A percentile compares a stretch with the other conserved stretches of the same genome.
phyloP scores from a whole-genome alignment of 2,113 vertebrate genomes.

The Centropus bengalensis region DNA sequence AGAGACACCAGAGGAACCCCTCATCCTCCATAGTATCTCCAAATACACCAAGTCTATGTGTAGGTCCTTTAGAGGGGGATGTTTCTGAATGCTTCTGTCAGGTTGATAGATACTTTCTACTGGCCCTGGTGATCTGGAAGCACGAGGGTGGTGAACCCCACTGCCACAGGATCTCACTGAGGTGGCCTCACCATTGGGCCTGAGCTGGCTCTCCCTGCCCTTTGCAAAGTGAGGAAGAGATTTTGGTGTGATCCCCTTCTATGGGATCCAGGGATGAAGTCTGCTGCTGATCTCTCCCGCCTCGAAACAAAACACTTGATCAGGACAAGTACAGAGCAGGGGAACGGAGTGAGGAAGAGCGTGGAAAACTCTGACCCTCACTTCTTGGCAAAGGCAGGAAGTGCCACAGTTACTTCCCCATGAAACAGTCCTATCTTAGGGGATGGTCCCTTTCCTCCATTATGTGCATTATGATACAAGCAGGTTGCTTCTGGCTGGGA shows the following conservation, averaged over 20 bases:
- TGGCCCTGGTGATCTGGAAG: constrained; percentile 18
- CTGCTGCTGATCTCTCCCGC: background rate
- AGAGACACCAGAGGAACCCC: background rate
- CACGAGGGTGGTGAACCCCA: background rate
- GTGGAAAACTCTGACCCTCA: background rate
- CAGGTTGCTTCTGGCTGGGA: background rate
- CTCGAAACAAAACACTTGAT: background rate
- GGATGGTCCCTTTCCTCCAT: background rate
- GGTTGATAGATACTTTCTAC: background rate
- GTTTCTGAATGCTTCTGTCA: background rate
- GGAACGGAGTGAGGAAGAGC: background rate
- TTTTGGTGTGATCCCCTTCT: constrained; percentile 33
- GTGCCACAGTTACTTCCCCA: background rate
- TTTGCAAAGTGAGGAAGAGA: background rate
- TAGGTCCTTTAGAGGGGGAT: background rate
- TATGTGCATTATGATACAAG: background rate
- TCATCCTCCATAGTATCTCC: background rate
- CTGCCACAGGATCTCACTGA: constrained; percentile 34
- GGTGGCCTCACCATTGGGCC: constrained; percentile 17
- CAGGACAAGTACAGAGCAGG: background rate
- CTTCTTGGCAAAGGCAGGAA: background rate
- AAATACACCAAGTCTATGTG: background rate
- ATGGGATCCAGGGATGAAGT: background rate
- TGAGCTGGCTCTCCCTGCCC: constrained; percentile 47
- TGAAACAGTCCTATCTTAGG: background rate